These are phyloP conservation scores for Festucalex cinctus DNA, from an alignment of 2,113 vertebrate genomes.

Conservation along the genomic window DNA sequence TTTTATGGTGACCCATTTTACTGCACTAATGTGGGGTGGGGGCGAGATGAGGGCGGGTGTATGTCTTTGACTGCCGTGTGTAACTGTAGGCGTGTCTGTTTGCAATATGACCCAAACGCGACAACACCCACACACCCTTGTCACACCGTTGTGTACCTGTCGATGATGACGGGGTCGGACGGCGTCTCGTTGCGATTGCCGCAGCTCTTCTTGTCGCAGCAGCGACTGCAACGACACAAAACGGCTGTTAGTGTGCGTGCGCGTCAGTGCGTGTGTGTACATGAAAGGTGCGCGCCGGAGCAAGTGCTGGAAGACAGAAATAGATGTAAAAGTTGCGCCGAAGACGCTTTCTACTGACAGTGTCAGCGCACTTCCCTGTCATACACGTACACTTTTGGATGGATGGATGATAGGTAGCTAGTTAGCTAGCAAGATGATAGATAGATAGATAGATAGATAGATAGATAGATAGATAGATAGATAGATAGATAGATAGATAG, in stretches of 20 bases:
- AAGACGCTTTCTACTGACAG: neutral
- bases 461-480: no score
- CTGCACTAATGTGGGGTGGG: slow-evolving; percentile 4
- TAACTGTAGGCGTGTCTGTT: neutral
- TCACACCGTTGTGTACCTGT: slow-evolving; percentile 77
- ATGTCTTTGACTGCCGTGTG: neutral
- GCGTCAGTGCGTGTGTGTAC: neutral
- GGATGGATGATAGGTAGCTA: no score
- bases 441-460: no score
- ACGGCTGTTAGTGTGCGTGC: slow-evolving; percentile 12
- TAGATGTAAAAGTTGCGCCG: slow-evolving; percentile 3
- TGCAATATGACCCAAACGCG: neutral
- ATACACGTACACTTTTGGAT: neutral
- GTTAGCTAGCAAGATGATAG: no score
- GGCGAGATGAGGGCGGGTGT: slow-evolving; percentile 10
- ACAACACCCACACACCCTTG: neutral
- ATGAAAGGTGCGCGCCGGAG: neutral
- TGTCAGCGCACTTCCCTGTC: neutral
- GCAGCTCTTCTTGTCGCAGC: slow-evolving; percentile 97
- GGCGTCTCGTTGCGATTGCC: slow-evolving; percentile 97
- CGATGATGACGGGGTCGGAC: slow-evolving; percentile 96
- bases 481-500: no score
- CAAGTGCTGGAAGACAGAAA: slow-evolving; percentile 1
- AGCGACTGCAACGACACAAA: slow-evolving; percentile 76
- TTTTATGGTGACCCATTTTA: slow-evolving; percentile 65